Conservation (phyloP, 2,113 vertebrate genomes). For the Aldabrachelys gigantea region DNA sequence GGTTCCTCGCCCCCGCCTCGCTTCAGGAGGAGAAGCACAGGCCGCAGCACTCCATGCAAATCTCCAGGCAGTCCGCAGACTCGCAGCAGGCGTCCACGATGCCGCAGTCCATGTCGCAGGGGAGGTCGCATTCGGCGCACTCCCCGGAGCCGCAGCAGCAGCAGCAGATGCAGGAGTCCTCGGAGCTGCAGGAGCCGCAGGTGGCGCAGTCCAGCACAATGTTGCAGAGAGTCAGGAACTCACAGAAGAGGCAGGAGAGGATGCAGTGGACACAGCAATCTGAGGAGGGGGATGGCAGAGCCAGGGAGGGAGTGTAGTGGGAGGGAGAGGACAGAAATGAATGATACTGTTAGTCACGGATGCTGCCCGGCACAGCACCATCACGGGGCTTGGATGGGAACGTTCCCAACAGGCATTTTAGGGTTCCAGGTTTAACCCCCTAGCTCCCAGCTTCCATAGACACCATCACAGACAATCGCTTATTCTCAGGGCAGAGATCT, state of each 20-base stretch:
- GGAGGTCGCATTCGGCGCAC: conserved; percentile 95
- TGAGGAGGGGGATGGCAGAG: conserved; percentile 31
- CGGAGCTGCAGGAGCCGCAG: conserved; percentile 93
- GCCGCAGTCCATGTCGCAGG: conserved; percentile 99
- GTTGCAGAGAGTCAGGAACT: conserved; percentile 98
- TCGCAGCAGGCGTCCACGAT: conserved; percentile 99
- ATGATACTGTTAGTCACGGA: not conserved
- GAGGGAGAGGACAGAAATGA: not conserved
- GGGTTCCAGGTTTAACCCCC: not conserved
- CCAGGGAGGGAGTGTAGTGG: not conserved
- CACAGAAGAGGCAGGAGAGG: conserved; percentile 98
- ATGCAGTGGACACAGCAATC: conserved; percentile 99
- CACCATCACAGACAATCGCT: not conserved
- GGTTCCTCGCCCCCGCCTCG: not conserved
- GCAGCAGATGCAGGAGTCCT: conserved; percentile 95
- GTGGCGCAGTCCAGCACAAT: conserved; percentile 96
- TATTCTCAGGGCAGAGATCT: not conserved
- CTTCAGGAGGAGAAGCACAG: conserved; percentile 98
- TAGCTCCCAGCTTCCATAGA: not conserved
- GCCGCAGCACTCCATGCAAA: conserved; percentile 99
- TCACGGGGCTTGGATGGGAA: not conserved
- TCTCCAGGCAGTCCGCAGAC: conserved; percentile 98
- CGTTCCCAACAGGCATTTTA: not conserved
- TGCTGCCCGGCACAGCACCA: not conserved
- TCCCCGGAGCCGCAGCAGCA: conserved; percentile 93